Conservation (phyloP, 2,797 vertebrate species). For the Neopelma chrysocephalum region DNA sequence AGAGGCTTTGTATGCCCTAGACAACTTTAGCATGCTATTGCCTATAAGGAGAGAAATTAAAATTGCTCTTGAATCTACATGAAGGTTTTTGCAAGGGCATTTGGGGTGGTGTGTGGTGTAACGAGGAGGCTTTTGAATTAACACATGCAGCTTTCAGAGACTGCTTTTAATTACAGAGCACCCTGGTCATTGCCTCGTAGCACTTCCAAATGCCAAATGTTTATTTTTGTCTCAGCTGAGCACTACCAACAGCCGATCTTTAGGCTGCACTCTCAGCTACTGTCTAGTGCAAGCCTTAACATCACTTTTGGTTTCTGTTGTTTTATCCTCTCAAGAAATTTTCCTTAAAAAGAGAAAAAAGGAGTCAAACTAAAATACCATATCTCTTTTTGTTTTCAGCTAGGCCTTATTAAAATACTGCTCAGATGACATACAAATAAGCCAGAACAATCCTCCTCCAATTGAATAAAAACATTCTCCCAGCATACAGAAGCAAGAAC, state of each 20-base stretch:
- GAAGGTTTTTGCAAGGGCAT: slow-evolving; percentile 52
- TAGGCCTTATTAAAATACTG: slow-evolving; percentile 46
- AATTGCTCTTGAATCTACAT: slow-evolving; percentile 49
- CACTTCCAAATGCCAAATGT: slow-evolving; percentile 45
- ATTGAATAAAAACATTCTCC: not conserved
- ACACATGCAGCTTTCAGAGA: slow-evolving; percentile 37
- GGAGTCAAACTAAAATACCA: not conserved
- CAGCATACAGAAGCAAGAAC: not conserved
- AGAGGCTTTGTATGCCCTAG: slow-evolving; percentile 34
- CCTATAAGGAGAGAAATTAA: slow-evolving; percentile 61
- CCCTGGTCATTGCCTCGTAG: slow-evolving; percentile 23
- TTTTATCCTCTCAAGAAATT: slow-evolving; percentile 7
- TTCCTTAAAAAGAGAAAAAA: slow-evolving; percentile 53
- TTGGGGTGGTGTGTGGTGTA: slow-evolving; percentile 34
- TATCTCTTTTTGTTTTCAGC: slow-evolving; percentile 16
- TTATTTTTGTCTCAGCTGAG: slow-evolving; percentile 30
- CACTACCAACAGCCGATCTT: slow-evolving; percentile 15
- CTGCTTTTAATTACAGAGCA: slow-evolving; percentile 65
- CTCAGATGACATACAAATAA: slow-evolving; percentile 24
- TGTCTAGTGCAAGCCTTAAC: not conserved
- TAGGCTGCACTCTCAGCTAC: slow-evolving; percentile 13
- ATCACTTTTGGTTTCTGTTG: slow-evolving; percentile 12
- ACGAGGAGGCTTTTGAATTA: slow-evolving; percentile 58
- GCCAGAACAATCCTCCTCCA: not conserved
- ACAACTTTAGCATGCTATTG: slow-evolving; percentile 48